phyloP scores from a whole-genome alignment of 2,113 vertebrate species.

The Halcyon senegalensis region DNA sequence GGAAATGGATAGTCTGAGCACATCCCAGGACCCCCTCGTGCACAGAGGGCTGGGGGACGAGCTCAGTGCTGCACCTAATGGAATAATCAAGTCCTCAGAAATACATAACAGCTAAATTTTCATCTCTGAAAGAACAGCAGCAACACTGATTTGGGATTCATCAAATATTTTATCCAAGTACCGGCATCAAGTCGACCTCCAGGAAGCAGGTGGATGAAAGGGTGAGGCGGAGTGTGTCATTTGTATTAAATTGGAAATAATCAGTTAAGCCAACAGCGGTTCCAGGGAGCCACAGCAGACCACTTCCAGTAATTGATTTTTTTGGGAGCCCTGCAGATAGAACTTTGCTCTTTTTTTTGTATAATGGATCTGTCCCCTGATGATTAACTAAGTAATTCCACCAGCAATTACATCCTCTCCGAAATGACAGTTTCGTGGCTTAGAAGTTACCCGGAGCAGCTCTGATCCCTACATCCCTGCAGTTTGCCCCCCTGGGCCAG shows the following conservation, averaged over 20 bases:
- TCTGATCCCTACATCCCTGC: background rate
- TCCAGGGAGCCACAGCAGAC: constrained; percentile 23
- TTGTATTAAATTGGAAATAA: constrained; percentile 60
- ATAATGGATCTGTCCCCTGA: constrained; percentile 47
- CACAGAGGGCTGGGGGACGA: background rate
- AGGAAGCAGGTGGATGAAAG: background rate
- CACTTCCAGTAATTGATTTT: constrained; percentile 64
- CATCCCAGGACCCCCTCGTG: background rate
- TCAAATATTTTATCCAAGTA: background rate
- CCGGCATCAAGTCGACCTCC: background rate
- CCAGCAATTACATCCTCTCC: constrained; percentile 41
- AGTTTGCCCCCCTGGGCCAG: background rate
- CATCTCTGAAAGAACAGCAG: background rate
- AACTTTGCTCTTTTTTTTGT: background rate
- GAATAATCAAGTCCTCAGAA: background rate
- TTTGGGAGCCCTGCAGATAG: background rate
- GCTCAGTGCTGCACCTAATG: background rate
- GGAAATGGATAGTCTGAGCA: background rate
- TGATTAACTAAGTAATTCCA: constrained; percentile 69
- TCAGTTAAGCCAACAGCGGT: constrained; percentile 50
- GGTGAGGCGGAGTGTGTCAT: background rate
- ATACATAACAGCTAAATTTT: background rate
- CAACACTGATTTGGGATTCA: background rate
- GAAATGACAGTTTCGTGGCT: constrained; percentile 51
- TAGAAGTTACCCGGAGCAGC: constrained; percentile 19